Base-by-base conservation (phyloP, 2,797 vertebrate species). In the Lophius americanus region DNA sequence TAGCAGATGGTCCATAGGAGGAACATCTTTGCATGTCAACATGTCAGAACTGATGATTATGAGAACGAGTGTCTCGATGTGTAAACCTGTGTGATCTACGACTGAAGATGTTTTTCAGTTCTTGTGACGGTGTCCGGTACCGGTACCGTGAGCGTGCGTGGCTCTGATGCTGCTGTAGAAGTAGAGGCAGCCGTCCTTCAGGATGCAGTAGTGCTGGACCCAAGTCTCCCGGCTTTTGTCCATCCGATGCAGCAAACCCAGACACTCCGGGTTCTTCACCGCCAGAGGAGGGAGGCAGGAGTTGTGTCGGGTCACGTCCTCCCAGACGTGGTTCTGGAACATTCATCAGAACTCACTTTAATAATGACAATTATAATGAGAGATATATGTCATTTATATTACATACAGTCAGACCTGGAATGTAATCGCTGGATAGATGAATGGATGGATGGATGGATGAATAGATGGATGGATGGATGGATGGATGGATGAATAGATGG, bases 161-260 rank as follows among this genome's bases (percentile, higher is more conserved):
- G 96, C 94, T 0, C 94, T 93, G 56, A 98, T 96, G 48, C 95
- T 94, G 3, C 91, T 85, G 61, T 96, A 98, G 72, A 97, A 92
- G 76, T 95, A 97, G 55, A 98, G 91, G 67, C 96, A 98, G 5
- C 89, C 95, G 1, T 97, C 96, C 79, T 98, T 98, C 64, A 98
- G 88, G 58, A 97, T 92, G 82, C 95, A 96, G 52, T 97, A 98
- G 85, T 94, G 92, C 71, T 96, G 95, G 14, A 92, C 68, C 94
- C 96, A 96, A 0, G 47, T 3, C 5, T 96, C 95, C 73, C 90
- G 94, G 88, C 53, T 92, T 58, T 81, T 91, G 70, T 97, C 94
- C 81, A 96, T 81, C 70, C 93, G 94, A 48, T 98, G 94, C 12
- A 97, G 94, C 58, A 98, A 89, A 3, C 96, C 96, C n/a, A 98